Conservation (phyloP, 2,888 invertebrate species). For the Rhingia rostrata region DNA sequence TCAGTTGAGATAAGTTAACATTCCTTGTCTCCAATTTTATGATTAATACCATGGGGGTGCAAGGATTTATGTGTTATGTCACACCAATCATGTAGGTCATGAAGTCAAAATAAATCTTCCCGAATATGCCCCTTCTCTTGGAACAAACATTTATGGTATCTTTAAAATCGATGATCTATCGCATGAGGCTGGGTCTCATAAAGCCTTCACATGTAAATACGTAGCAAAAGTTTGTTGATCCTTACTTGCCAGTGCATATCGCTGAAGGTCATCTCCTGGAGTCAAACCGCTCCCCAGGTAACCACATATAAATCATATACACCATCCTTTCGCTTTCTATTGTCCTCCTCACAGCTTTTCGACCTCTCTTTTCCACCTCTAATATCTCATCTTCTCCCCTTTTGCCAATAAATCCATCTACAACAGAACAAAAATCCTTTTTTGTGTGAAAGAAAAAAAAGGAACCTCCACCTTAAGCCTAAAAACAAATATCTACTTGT, state of each 20-base stretch:
- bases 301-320: conserved; percentile 34
- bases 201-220: too few relatives aligned
- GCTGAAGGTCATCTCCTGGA: conserved; percentile 46
- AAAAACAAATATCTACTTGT: conserved; percentile 57
- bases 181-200: too few relatives aligned
- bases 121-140: too few relatives aligned
- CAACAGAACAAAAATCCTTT: background rate
- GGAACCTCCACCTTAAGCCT: conserved; percentile 1
- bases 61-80: too few relatives aligned
- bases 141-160: too few relatives aligned
- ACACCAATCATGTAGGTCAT: too few relatives aligned
- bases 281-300: conserved; percentile 23
- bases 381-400: background rate
- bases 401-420: background rate
- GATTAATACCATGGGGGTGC: too few relatives aligned
- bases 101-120: too few relatives aligned
- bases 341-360: conserved; percentile 7
- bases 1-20: too few relatives aligned
- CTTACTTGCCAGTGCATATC: background rate
- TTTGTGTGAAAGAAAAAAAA: conserved; percentile 2
- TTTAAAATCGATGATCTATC: too few relatives aligned
- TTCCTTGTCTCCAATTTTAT: too few relatives aligned
- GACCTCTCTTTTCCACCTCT: too few relatives aligned
- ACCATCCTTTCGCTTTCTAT: conserved; percentile 66
- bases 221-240: conserved; percentile 2